Percentiles rank a stretch among this genome's conserved stretches.
phyloP scores from a whole-genome alignment of 2,888 invertebrate genomes.

The Eupithecia subfuscata region DNA sequence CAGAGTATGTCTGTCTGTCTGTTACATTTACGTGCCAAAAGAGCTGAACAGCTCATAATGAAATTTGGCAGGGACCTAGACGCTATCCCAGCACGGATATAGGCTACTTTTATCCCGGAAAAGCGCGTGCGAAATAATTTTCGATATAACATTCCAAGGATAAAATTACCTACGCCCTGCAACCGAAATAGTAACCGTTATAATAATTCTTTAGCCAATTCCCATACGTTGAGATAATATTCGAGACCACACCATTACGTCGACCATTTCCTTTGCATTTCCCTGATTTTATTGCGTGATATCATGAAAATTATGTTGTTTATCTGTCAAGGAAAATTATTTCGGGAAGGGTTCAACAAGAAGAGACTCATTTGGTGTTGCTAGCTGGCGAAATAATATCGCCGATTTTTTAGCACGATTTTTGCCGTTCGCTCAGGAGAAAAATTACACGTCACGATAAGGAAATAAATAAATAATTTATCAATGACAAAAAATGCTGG shows the following conservation, averaged over 20 bases:
- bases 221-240: neutral
- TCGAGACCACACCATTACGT: neutral
- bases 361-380: neutral
- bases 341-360: neutral
- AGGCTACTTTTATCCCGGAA: too few species aligned
- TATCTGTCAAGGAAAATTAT: slow-evolving; percentile 1
- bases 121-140: too few species aligned
- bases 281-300: slow-evolving; percentile 10
- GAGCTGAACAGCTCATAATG: too few species aligned
- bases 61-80: too few species aligned
- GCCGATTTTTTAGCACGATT: neutral
- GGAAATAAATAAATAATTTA: too few species aligned
- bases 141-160: too few species aligned
- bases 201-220: neutral
- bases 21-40: too few species aligned
- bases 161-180: neutral
- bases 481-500: too few species aligned
- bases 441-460: too few species aligned
- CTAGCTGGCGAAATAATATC: neutral
- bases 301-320: slow-evolving; percentile 5
- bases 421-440: too few species aligned
- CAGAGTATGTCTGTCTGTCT: too few species aligned
- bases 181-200: neutral
- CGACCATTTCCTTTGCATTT: slow-evolving; percentile 9
- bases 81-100: too few species aligned